Evolutionary conservation across 1,140 invertebrate genomes (phyloP).

Genomic region (Battus philenor): DNA sequence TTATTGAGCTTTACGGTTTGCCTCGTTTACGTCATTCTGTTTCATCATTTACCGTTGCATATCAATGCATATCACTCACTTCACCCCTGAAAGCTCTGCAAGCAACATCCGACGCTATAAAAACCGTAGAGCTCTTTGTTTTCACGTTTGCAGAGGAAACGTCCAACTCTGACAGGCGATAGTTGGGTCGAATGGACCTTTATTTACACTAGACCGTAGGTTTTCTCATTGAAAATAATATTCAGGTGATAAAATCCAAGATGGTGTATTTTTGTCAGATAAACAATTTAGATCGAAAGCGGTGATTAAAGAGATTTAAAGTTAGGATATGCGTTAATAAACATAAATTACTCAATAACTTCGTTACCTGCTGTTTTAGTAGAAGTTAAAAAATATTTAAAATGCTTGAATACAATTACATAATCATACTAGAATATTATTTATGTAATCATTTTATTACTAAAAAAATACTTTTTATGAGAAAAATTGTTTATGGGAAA

Average conservation of each 20-base stretch:
- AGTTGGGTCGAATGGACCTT: conserved; percentile 47
- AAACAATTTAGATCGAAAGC: conserved; percentile 15
- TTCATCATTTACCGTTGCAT: conserved; percentile 30
- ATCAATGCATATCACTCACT: conserved; percentile 41
- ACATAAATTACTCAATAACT: too few species aligned
- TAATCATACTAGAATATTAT: too few species aligned
- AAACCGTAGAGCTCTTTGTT: conserved; percentile 63
- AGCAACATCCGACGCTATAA: conserved; percentile 40
- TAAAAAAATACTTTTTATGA: too few species aligned
- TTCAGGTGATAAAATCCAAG: conserved; percentile 11
- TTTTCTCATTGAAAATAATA: conserved; percentile 36
- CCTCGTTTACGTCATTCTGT: too few species aligned
- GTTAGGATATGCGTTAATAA: too few species aligned
- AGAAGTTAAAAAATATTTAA: too few species aligned
- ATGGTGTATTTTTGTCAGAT: conserved; percentile 16
- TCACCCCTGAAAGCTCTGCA: conserved; percentile 43
- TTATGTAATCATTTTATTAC: too few species aligned
- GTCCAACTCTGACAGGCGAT: conserved; percentile 48
- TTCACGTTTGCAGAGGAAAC: conserved; percentile 46
- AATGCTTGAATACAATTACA: too few species aligned
- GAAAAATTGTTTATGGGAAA: too few species aligned
- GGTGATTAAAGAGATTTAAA: conserved; percentile 15
- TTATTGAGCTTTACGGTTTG: too few species aligned
- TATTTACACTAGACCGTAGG: conserved; percentile 34
- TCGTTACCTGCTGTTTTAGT: too few species aligned